A percentile compares a stretch with the other conserved stretches of the same genome.
Conservation (phyloP, 1,140 invertebrate species). For the Lepidurus couesii region DNA sequence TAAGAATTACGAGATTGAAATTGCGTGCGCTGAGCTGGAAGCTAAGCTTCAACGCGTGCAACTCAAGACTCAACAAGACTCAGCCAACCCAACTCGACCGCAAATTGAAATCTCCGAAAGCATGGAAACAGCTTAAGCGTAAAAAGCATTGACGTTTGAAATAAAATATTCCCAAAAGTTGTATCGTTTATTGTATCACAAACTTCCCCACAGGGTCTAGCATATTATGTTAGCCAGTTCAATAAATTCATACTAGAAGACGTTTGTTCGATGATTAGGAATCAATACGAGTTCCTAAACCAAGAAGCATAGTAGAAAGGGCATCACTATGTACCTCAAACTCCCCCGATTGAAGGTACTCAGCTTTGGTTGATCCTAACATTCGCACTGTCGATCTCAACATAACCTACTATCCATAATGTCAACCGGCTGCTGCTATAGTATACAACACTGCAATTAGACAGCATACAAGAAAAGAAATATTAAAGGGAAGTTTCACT, state of each 20-base stretch:
- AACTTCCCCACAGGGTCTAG: neutral
- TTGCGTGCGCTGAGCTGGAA: slow-evolving; percentile 53
- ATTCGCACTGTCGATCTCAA: neutral
- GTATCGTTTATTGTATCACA: slow-evolving; percentile 5
- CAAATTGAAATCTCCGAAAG: neutral
- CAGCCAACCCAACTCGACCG: neutral
- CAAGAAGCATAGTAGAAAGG: slow-evolving; percentile 15
- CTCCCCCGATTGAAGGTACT: neutral
- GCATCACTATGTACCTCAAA: slow-evolving; percentile 23
- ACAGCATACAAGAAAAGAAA: neutral
- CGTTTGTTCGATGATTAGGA: neutral
- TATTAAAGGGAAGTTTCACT: slow-evolving; percentile 43
- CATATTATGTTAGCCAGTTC: neutral
- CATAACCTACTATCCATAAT: neutral
- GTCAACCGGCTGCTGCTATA: neutral
- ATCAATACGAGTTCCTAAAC: neutral
- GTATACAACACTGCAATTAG: neutral
- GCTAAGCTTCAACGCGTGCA: slow-evolving; percentile 43
- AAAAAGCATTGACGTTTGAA: neutral
- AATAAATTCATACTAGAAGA: neutral
- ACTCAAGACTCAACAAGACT: slow-evolving; percentile 40
- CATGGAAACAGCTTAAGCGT: neutral
- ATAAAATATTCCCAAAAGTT: neutral
- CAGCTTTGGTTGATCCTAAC: neutral
- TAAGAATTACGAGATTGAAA: slow-evolving; percentile 85